Percentiles rank a stretch among this genome's conserved stretches.
These are phyloP conservation scores for human DNA, from an alignment of 2,113 vertebrate species.

Conservation along the genomic window GRCh38 chr2:191822501-191823000, in stretches of 20 bases:
- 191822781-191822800: background rate
- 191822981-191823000: background rate
- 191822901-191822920: slow-evolving; percentile 26
- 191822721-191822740: background rate
- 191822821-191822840: background rate
- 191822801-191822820: background rate
- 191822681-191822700: background rate
- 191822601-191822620: background rate
- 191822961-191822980: slow-evolving; percentile 6
- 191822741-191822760: background rate
- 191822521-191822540: background rate
- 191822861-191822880: slow-evolving; percentile 14
- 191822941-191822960: background rate
- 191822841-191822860: background rate
- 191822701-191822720: background rate
- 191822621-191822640: background rate
- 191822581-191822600: slow-evolving; percentile 8
- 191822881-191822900: slow-evolving; percentile 42
- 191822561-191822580: background rate
- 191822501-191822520: background rate
- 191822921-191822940: slow-evolving; percentile 13
- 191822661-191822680: background rate
- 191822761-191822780: background rate
- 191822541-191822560: background rate
- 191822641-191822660: background rate